These are phyloP conservation scores for Momotus momota DNA, from an alignment of 2,797 vertebrate genomes.

Conservation along the genomic window DNA sequence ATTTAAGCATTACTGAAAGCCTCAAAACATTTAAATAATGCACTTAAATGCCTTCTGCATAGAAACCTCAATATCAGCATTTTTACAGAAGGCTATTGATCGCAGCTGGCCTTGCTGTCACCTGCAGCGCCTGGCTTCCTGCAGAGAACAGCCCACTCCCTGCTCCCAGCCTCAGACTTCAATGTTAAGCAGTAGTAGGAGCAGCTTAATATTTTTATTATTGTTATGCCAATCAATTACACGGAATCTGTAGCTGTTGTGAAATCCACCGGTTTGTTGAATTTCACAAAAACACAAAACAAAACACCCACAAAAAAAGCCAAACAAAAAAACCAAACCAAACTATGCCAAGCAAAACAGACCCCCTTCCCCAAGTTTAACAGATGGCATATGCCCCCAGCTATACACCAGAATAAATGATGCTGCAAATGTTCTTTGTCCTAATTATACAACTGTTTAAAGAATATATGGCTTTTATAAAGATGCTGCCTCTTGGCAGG, in stretches of 20 bases:
- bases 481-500: neutral
- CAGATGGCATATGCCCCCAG: neutral
- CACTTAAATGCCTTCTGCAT: neutral
- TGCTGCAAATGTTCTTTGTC: neutral
- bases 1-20: neutral
- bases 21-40: neutral
- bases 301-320: neutral
- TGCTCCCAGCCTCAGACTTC: neutral
- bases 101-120: neutral
- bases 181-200: neutral
- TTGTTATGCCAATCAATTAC: neutral
- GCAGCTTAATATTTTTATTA: too few species aligned
- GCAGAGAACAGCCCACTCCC: neutral
- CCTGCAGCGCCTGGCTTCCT: neutral
- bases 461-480: neutral
- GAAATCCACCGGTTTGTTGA: neutral
- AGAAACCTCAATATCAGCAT: slow-evolving; percentile 10
- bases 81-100: neutral
- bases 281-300: neutral
- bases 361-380: neutral
- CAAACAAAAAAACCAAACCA: neutral
- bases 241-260: neutral
- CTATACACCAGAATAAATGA: neutral
- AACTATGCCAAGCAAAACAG: neutral
- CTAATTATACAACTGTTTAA: neutral